Evolutionary conservation across 2,888 invertebrate species (phyloP).

Genomic region (Frankliniella fusca): DNA sequence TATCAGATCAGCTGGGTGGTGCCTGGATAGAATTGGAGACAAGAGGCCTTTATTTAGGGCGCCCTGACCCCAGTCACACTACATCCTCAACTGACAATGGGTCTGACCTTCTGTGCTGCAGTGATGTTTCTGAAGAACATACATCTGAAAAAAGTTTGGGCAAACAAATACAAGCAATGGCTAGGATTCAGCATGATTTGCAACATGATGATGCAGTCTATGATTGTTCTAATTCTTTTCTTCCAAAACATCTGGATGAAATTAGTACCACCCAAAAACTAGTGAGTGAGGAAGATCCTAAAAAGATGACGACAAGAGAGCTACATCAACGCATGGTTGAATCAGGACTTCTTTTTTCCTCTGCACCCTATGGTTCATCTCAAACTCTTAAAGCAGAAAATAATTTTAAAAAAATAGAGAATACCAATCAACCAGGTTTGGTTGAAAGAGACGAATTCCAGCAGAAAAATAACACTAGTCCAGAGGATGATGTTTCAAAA

Average conservation of each 20-base stretch:
- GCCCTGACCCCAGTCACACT: not conserved
- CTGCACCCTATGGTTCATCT: not conserved
- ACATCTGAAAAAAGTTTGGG: not conserved
- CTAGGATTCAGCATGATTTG: not conserved
- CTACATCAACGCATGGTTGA: not conserved
- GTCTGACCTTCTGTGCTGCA: not conserved
- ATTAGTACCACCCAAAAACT: not conserved
- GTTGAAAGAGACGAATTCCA: too few relatives aligned
- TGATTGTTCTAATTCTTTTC: not conserved
- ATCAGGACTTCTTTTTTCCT: not conserved
- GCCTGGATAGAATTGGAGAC: not conserved
- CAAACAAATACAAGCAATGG: not conserved
- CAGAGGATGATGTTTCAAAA: not conserved
- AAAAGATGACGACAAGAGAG: not conserved
- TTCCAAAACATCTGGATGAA: not conserved
- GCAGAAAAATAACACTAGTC: too few relatives aligned
- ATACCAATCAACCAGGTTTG: too few relatives aligned
- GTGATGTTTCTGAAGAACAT: not conserved
- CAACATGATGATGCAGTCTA: not conserved
- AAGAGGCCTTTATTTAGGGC: not conserved
- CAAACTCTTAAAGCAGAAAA: too few relatives aligned
- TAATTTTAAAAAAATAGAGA: too few relatives aligned
- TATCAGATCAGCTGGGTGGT: not conserved
- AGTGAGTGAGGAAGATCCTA: not conserved
- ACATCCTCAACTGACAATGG: not conserved